A percentile compares a stretch with the other conserved stretches of the same genome.
These are phyloP conservation scores for Pseudorhombus dupliciocellatus DNA, from an alignment of 2,113 vertebrate species.

Conservation along the genomic window DNA sequence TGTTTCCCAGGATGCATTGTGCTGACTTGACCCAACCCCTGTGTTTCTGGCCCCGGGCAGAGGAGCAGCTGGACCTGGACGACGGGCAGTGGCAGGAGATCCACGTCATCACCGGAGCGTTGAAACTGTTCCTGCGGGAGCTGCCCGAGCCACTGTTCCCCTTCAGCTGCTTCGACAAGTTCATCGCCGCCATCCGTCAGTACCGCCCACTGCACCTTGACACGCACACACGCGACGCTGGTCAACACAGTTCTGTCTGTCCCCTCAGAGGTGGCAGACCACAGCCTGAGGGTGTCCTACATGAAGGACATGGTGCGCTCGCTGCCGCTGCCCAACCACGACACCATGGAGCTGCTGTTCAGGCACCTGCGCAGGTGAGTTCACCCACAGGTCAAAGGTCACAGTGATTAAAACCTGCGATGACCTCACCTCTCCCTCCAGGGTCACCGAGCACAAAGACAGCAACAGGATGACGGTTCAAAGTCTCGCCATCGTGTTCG, in stretches of 20 bases:
- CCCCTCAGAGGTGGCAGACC: slow-evolving; percentile 84
- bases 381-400: background rate
- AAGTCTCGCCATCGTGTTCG: slow-evolving; percentile 93
- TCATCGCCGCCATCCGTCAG: slow-evolving; percentile 93
- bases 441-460: slow-evolving; percentile 85
- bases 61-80: slow-evolving; percentile 90
- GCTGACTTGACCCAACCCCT: no score
- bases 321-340: slow-evolving; percentile 85
- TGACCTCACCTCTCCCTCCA: slow-evolving; percentile 46
- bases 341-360: slow-evolving; percentile 91
- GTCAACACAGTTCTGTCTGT: background rate
- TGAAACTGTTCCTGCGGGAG: slow-evolving; percentile 94
- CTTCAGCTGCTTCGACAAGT: slow-evolving; percentile 87
- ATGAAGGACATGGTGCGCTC: slow-evolving; percentile 86
- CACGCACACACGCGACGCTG: no score
- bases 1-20: no score
- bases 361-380: slow-evolving; percentile 89
- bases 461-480: slow-evolving; percentile 93
- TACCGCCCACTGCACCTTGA: no score
- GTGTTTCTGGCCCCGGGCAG: no score
- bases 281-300: slow-evolving; percentile 73
- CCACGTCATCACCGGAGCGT: slow-evolving; percentile 90
- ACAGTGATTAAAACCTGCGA: no score
- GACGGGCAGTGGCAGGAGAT: slow-evolving; percentile 93
- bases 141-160: slow-evolving; percentile 91